phyloP scores from a whole-genome alignment of 2,797 vertebrate species.

The Sebastes baramenuke region DNA sequence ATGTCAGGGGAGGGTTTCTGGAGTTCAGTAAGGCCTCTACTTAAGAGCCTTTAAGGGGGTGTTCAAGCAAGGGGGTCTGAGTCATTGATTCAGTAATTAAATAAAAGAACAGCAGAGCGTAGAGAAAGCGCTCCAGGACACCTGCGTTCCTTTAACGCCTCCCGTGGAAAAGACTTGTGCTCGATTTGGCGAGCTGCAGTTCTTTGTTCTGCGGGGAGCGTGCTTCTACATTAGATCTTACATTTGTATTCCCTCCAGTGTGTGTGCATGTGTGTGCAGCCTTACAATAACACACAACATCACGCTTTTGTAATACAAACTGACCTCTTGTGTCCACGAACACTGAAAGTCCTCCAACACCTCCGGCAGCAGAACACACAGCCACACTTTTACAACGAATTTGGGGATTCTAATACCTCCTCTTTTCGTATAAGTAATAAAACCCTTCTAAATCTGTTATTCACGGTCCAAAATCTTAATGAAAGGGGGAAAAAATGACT shows the following conservation, averaged over 20 bases:
- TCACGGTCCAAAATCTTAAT: constrained; percentile 88
- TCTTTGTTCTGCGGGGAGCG: constrained; percentile 37
- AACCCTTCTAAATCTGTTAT: constrained; percentile 83
- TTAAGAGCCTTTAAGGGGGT: constrained; percentile 28
- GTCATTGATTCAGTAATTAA: constrained; percentile 57
- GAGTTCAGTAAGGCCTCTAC: constrained; percentile 39
- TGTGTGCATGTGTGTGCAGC: not conserved
- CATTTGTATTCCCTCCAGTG: not conserved
- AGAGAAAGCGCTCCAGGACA: constrained; percentile 43
- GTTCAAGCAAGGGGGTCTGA: constrained; percentile 45
- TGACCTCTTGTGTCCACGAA: constrained; percentile 20
- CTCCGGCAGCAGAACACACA: constrained; percentile 70
- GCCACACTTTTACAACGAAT: constrained; percentile 84
- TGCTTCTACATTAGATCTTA: constrained; percentile 1
- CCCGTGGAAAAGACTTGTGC: constrained; percentile 28
- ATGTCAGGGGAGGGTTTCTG: constrained; percentile 59
- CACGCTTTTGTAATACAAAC: constrained; percentile 32
- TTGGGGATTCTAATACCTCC: constrained; percentile 85
- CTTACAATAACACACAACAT: constrained; percentile 32
- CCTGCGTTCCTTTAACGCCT: constrained; percentile 61
- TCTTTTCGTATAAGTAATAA: constrained; percentile 82
- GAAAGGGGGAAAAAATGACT: constrained; percentile 83
- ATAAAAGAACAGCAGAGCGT: constrained; percentile 37
- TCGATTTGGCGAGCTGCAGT: constrained; percentile 39
- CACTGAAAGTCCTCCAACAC: constrained; percentile 43